Conservation (phyloP, 1,140 invertebrate species). For the Neotoxoptera formosana region DNA sequence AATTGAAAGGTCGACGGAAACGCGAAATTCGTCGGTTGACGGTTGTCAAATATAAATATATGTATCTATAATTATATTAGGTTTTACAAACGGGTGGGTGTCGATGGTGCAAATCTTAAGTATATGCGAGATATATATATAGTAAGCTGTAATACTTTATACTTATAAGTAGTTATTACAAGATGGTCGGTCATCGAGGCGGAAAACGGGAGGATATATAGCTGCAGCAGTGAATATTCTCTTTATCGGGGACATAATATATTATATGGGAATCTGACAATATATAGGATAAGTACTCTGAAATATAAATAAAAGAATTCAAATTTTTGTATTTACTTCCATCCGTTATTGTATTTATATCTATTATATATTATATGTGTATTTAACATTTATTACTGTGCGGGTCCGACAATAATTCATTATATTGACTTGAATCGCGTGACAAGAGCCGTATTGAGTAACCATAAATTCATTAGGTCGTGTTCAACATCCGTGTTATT, state of each 20-base stretch:
- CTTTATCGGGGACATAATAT: too few relatives aligned
- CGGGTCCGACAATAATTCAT: not conserved
- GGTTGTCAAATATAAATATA: not conserved
- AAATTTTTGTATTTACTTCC: too few relatives aligned
- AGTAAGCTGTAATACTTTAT: too few relatives aligned
- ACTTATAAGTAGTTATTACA: too few relatives aligned
- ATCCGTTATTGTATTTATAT: not conserved
- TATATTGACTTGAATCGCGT: not conserved
- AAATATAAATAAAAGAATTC: too few relatives aligned
- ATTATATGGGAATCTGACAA: not conserved
- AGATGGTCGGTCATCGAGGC: too few relatives aligned
- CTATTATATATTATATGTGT: not conserved
- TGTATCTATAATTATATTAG: not conserved
- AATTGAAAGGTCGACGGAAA: not conserved
- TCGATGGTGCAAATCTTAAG: too few relatives aligned
- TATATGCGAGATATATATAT: too few relatives aligned
- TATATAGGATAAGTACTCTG: not conserved
- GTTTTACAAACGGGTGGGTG: too few relatives aligned
- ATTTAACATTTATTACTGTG: not conserved
- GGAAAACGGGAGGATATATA: not conserved
- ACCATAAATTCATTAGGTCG: not conserved
- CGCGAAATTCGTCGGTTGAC: too few relatives aligned
- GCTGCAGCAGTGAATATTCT: too few relatives aligned
- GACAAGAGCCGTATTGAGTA: not conserved
- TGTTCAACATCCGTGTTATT: not conserved